Evolutionary conservation across 2,888 invertebrate species (phyloP).

Genomic region (Microctonus hyperodae): DNA sequence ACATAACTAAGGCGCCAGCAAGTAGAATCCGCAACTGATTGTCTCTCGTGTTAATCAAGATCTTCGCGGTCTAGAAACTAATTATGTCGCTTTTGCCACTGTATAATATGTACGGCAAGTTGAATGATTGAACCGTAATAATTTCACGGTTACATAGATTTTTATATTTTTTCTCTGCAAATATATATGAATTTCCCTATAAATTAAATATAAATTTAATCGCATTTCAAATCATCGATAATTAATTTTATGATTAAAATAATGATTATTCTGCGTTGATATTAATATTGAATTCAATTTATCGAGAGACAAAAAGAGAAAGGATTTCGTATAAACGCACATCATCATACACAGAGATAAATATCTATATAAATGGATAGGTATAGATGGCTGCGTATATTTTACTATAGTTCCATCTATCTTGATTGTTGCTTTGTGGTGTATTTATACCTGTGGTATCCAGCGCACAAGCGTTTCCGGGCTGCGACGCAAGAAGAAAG

Average conservation of each 20-base stretch:
- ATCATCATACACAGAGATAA: background rate
- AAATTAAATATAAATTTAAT: too few relatives aligned
- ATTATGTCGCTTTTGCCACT: background rate
- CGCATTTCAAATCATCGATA: too few relatives aligned
- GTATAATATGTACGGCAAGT: background rate
- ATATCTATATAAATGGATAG: background rate
- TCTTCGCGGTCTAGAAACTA: constrained; percentile 7
- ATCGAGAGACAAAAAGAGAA: too few relatives aligned
- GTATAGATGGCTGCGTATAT: background rate
- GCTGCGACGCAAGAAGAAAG: constrained; percentile 35
- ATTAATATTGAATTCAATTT: too few relatives aligned
- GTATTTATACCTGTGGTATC: constrained; percentile 9
- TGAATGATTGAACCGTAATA: background rate
- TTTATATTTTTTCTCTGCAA: too few relatives aligned
- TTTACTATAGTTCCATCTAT: constrained; percentile 13
- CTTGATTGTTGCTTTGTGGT: constrained; percentile 1
- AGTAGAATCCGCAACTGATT: constrained; percentile 20
- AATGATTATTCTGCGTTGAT: too few relatives aligned
- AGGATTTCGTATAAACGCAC: background rate
- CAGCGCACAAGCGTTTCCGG: constrained; percentile 30
- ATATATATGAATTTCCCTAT: too few relatives aligned
- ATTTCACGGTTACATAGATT: background rate
- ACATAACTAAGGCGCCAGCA: constrained; percentile 13
- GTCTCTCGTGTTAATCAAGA: constrained; percentile 22
- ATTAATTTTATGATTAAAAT: too few relatives aligned